Conservation (phyloP, 1,140 invertebrate genomes). For the Drosophila subpulchrella region DNA sequence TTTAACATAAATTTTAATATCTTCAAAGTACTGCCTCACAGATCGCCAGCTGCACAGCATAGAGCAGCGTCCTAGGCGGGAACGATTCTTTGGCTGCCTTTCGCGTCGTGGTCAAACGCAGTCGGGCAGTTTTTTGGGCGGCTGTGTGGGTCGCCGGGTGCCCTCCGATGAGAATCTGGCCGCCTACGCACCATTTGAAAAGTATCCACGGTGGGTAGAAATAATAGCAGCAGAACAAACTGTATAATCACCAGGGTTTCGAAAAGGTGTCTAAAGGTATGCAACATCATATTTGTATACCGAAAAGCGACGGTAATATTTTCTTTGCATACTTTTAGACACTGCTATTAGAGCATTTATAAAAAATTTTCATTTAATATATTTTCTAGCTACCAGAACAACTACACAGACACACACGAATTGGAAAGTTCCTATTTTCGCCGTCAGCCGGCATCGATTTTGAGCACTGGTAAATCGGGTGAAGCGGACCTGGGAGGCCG, state of each 20-base stretch:
- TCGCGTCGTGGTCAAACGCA: slow-evolving; percentile 85
- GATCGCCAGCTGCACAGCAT: slow-evolving; percentile 94
- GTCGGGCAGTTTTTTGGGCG: slow-evolving; percentile 88
- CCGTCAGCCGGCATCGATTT: slow-evolving; percentile 90
- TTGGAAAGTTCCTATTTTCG: slow-evolving; percentile 91
- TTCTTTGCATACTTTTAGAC: no score
- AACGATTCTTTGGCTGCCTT: slow-evolving; percentile 93
- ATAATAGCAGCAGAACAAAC: not conserved
- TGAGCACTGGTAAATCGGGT: slow-evolving; percentile 73
- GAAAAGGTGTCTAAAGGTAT: no score
- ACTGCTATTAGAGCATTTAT: no score
- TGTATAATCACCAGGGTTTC: no score
- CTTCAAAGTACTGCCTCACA: slow-evolving; percentile 95
- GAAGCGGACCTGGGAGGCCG: slow-evolving; percentile 63
- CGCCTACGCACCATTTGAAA: slow-evolving; percentile 90
- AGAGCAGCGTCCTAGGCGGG: slow-evolving; percentile 90
- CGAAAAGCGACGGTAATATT: no score
- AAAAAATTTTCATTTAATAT: not conserved
- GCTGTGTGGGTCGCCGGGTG: slow-evolving; percentile 92
- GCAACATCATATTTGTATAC: no score
- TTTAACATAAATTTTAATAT: not conserved
- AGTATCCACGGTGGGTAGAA: slow-evolving; percentile 87
- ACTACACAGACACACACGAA: slow-evolving; percentile 85
- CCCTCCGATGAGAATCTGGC: slow-evolving; percentile 94
- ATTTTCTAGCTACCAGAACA: slow-evolving; percentile 67